These are phyloP conservation scores for Drosophila incognita DNA, from an alignment of 2,888 invertebrate species.

Conservation along the genomic window DNA sequence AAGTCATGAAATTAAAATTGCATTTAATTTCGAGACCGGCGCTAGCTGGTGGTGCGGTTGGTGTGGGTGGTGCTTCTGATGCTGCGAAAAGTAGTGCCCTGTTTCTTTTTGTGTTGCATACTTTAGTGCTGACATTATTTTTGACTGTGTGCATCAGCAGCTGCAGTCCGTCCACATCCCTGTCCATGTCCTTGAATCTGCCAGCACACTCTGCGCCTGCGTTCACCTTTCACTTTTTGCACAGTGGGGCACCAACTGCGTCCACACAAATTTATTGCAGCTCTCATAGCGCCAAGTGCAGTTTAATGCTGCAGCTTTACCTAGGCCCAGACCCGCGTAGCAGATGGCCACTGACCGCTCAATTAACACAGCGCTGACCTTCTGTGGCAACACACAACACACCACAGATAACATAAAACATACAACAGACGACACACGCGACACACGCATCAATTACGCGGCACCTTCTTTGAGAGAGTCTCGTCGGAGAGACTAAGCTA, in stretches of 20 bases:
- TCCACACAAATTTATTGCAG: constrained; percentile 27
- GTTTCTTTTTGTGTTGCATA: constrained; percentile 56
- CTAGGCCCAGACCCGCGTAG: constrained; percentile 31
- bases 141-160: constrained; percentile 31
- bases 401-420: constrained; percentile 7
- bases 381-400: constrained; percentile 27
- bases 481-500: neutral
- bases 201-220: constrained; percentile 31
- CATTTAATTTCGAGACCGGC: constrained; percentile 56
- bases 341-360: constrained; percentile 42
- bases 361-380: constrained; percentile 66
- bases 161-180: neutral
- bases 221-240: constrained; percentile 13
- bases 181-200: constrained; percentile 53
- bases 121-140: constrained; percentile 59
- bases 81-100: neutral
- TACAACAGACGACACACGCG: constrained; percentile 33
- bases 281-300: constrained; percentile 19
- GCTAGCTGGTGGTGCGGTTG: neutral
- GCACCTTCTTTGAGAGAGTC: constrained; percentile 61
- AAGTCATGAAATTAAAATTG: constrained; percentile 73
- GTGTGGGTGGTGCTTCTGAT: neutral
- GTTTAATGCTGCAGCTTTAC: constrained; percentile 25
- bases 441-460: constrained; percentile 73
- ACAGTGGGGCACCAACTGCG: constrained; percentile 18